A percentile compares a stretch with the other conserved stretches of the same genome.
phyloP scores from a whole-genome alignment of 2,797 vertebrate genomes.

The Gymnodraco acuticeps region DNA sequence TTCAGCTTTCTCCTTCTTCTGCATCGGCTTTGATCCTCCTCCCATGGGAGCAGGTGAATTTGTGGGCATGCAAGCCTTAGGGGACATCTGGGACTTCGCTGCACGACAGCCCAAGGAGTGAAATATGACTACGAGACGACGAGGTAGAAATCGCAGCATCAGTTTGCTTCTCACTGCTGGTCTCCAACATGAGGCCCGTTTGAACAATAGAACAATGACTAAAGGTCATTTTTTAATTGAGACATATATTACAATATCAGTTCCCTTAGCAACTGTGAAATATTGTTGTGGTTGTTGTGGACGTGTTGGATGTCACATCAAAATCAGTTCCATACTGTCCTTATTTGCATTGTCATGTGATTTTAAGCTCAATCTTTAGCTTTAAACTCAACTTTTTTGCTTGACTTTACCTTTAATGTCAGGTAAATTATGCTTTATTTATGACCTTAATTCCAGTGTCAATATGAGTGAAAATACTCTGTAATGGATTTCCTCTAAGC shows the following conservation, averaged over 20 bases:
- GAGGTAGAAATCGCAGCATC: background rate
- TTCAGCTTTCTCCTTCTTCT: conserved; percentile 26
- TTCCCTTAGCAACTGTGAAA: conserved; percentile 14
- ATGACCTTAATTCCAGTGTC: background rate
- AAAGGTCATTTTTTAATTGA: conserved; percentile 32
- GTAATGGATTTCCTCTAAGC: background rate
- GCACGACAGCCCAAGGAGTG: conserved; percentile 8
- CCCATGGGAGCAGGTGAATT: conserved; percentile 38
- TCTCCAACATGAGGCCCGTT: background rate
- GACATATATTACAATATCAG: background rate
- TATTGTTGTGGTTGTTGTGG: background rate
- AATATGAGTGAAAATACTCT: background rate
- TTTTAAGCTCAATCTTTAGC: background rate
- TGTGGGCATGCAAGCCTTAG: conserved; percentile 15
- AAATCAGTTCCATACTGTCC: background rate
- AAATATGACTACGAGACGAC: conserved; percentile 29
- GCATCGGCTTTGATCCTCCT: background rate
- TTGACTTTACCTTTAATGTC: background rate
- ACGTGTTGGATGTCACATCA: conserved; percentile 10
- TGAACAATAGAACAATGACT: conserved; percentile 1
- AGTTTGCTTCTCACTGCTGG: conserved; percentile 1
- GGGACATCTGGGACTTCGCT: conserved; percentile 2
- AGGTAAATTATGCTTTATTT: background rate
- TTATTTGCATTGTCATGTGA: background rate
- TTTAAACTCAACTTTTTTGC: background rate